These are phyloP conservation scores for Biston stratarius DNA, from an alignment of 2,888 invertebrate genomes.

Conservation along the genomic window DNA sequence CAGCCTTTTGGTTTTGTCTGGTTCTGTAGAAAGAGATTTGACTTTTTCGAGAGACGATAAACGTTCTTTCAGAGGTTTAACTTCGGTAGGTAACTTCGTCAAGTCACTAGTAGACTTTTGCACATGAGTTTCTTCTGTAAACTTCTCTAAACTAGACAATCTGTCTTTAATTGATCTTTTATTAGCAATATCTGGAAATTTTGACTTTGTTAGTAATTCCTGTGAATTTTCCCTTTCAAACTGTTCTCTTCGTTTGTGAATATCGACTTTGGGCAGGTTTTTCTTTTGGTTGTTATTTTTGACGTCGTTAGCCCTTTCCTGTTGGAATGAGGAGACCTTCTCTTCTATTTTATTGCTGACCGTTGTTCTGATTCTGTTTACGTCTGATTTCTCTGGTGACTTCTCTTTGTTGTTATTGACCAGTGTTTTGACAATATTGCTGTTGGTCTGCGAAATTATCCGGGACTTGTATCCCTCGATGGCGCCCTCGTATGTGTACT, in stretches of 20 bases:
- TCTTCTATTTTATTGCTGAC: conserved; percentile 88
- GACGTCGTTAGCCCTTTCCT: conserved; percentile 75
- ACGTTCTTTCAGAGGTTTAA: conserved; percentile 88
- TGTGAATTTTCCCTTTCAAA: conserved; percentile 90
- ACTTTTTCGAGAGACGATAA: conserved; percentile 88
- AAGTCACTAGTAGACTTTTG: conserved; percentile 81
- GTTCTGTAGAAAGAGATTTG: conserved; percentile 71
- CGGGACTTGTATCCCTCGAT: conserved; percentile 94
- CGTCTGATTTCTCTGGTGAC: conserved; percentile 73
- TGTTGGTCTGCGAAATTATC: conserved; percentile 88
- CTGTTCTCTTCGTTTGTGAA: conserved; percentile 92
- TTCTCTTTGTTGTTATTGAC: conserved; percentile 80
- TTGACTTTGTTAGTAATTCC: conserved; percentile 82
- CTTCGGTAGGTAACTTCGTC: conserved; percentile 85
- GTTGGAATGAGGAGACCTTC: conserved; percentile 87
- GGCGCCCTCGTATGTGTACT: conserved; percentile 95
- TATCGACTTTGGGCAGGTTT: conserved; percentile 92
- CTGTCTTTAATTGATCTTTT: conserved; percentile 91
- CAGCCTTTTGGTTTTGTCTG: conserved; percentile 77
- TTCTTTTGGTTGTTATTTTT: conserved; percentile 82
- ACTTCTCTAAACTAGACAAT: conserved; percentile 89
- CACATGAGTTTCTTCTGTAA: conserved; percentile 83
- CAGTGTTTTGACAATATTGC: conserved; percentile 76
- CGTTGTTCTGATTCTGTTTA: conserved; percentile 80
- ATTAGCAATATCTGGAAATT: conserved; percentile 88